Conservation (phyloP, 2,888 invertebrate genomes). For the Leptogaster cylindrica region DNA sequence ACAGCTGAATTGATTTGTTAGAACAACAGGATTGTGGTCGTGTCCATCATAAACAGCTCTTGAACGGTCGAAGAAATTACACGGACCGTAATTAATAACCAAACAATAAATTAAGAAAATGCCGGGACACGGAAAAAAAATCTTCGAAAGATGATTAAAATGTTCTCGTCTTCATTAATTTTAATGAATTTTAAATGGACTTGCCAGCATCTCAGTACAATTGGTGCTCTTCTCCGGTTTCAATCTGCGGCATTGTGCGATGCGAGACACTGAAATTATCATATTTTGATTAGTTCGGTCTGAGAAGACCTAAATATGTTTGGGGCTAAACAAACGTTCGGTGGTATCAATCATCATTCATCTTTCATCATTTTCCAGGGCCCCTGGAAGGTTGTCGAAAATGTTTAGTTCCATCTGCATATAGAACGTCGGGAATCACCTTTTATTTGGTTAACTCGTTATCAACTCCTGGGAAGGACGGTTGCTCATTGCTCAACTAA, state of each 20-base stretch:
- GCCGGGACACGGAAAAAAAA: conserved; percentile 32
- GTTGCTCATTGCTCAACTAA: background rate
- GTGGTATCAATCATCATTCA: conserved; percentile 39
- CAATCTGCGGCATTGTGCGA: background rate
- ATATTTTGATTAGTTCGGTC: conserved; percentile 40
- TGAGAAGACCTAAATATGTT: conserved; percentile 13
- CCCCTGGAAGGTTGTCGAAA: conserved; percentile 1
- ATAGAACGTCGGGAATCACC: conserved; percentile 10
- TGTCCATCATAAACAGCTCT: conserved; percentile 31
- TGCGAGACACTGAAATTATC: conserved; percentile 23
- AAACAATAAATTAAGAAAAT: conserved; percentile 45
- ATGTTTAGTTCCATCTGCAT: conserved; percentile 5
- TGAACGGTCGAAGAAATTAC: conserved; percentile 24
- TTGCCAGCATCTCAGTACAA: conserved; percentile 25
- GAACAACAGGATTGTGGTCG: conserved; percentile 3
- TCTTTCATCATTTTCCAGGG: conserved; percentile 6
- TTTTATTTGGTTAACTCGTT: conserved; percentile 33
- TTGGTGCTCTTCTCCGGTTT: conserved; percentile 10
- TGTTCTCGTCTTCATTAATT: conserved; percentile 52
- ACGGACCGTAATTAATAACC: conserved; percentile 46
- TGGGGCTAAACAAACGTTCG: conserved; percentile 35
- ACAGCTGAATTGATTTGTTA: conserved; percentile 42
- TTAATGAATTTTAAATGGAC: conserved; percentile 49
- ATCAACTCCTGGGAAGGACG: background rate
- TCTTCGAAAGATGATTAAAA: conserved; percentile 50